phyloP scores from a whole-genome alignment of 2,113 vertebrate genomes.

The Bagarius yarrelli region DNA sequence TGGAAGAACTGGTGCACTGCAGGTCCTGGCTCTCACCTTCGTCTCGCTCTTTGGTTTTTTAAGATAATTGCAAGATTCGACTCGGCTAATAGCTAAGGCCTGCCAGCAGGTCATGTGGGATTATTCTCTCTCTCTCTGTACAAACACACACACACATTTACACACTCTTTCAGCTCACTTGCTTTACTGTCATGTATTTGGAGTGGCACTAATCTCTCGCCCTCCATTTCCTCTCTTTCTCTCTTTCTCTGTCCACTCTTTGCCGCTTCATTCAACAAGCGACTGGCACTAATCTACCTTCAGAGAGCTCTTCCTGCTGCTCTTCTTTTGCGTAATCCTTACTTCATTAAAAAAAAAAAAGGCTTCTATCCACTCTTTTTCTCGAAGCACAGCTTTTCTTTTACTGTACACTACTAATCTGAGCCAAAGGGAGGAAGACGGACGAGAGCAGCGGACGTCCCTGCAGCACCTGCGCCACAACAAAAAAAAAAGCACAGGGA shows the following conservation, averaged over 20 bases:
- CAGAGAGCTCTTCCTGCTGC: slow-evolving; percentile 47
- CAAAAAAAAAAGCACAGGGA: slow-evolving; percentile 38
- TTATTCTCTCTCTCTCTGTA: neutral
- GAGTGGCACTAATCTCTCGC: slow-evolving; percentile 56
- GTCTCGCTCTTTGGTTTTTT: slow-evolving; percentile 57
- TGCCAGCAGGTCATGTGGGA: neutral
- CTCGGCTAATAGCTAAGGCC: neutral
- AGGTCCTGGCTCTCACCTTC: slow-evolving; percentile 50
- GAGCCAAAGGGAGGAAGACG: slow-evolving; percentile 46
- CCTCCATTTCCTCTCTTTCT: slow-evolving; percentile 33
- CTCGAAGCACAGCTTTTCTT: neutral
- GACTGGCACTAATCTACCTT: slow-evolving; percentile 57
- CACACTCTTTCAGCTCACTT: slow-evolving; percentile 4
- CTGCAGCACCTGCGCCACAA: slow-evolving; percentile 47
- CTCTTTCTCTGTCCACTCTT: slow-evolving; percentile 23
- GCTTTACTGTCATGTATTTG: slow-evolving; percentile 46
- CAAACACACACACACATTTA: slow-evolving; percentile 15
- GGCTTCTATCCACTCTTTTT: neutral
- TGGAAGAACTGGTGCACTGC: slow-evolving; percentile 32
- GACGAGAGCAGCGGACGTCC: slow-evolving; percentile 45
- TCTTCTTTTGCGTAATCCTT: slow-evolving; percentile 35
- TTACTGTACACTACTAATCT: slow-evolving; percentile 47
- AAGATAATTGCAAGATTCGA: neutral
- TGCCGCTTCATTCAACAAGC: slow-evolving; percentile 45
- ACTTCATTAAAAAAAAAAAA: slow-evolving; percentile 16